Conservation (phyloP, 2,797 vertebrate species). For the Leucoraja ocellata region DNA sequence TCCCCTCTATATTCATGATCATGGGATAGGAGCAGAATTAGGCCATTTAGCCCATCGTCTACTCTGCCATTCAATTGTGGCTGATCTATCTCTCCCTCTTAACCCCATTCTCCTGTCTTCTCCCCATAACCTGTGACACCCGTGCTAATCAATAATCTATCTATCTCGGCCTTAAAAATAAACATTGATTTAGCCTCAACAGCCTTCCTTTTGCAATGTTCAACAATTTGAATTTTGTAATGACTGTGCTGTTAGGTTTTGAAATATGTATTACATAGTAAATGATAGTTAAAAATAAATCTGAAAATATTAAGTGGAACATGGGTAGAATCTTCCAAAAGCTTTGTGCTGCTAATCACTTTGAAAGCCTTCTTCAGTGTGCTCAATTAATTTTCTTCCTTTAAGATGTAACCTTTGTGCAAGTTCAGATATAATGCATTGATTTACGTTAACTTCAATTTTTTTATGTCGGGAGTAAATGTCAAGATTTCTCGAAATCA, state of each 20-base stretch:
- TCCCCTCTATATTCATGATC: too few relatives aligned
- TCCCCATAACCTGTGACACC: too few relatives aligned
- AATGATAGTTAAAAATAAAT: not conserved
- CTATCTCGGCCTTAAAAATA: not conserved
- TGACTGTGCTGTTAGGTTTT: not conserved
- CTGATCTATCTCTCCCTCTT: too few relatives aligned
- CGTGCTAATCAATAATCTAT: too few relatives aligned
- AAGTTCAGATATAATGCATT: not conserved
- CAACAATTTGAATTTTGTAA: not conserved
- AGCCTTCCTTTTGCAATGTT: too few relatives aligned
- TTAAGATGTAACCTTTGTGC: not conserved
- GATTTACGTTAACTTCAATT: not conserved
- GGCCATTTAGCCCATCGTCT: too few relatives aligned
- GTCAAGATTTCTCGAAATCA: not conserved
- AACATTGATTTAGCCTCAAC: not conserved
- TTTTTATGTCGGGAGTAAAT: not conserved
- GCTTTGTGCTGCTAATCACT: not conserved
- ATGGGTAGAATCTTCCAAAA: not conserved
- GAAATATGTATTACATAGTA: not conserved
- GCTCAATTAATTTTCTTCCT: not conserved
- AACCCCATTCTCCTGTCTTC: too few relatives aligned
- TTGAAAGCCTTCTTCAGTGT: not conserved
- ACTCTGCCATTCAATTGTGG: too few relatives aligned
- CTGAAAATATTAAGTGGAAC: constrained; percentile 6
- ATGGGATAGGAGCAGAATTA: too few relatives aligned